Percentiles rank a stretch among this genome's conserved stretches.
Evolutionary conservation across 2,888 invertebrate species (phyloP).

Genomic region (Pheosia tremula): DNA sequence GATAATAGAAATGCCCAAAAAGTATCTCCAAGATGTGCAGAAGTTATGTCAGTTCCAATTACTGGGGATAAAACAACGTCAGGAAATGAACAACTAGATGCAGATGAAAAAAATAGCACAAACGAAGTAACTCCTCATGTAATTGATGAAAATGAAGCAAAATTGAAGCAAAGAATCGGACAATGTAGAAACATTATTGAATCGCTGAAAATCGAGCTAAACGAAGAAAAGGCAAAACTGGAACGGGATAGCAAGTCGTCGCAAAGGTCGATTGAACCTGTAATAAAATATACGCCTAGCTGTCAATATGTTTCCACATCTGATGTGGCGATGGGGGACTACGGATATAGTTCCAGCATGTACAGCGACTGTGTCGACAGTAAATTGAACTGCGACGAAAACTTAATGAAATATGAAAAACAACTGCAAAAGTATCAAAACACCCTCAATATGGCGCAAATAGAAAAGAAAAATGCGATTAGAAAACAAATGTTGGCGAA

Average conservation of each 20-base stretch:
- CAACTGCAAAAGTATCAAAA: conserved; percentile 75
- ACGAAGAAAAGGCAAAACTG: conserved; percentile 67
- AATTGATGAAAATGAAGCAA: conserved; percentile 63
- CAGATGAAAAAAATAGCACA: conserved; percentile 17
- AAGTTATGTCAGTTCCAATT: conserved; percentile 16
- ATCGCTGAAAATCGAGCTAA: conserved; percentile 68
- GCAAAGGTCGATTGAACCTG: conserved; percentile 19
- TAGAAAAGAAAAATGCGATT: conserved; percentile 76
- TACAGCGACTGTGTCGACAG: conserved; percentile 61
- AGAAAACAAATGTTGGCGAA: conserved; percentile 78
- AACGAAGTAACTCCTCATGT: conserved; percentile 47
- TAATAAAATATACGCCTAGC: conserved; percentile 17
- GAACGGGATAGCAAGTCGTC: conserved; percentile 50
- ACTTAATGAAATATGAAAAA: conserved; percentile 74
- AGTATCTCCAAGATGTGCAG: conserved; percentile 31
- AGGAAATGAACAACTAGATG: conserved; percentile 16
- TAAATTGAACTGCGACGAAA: conserved; percentile 68
- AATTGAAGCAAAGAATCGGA: conserved; percentile 68
- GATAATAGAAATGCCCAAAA: conserved; percentile 44
- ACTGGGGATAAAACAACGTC: conserved; percentile 22
- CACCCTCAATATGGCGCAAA: conserved; percentile 74
- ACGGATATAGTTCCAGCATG: conserved; percentile 35
- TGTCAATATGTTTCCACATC: conserved; percentile 33
- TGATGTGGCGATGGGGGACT: conserved; percentile 28
- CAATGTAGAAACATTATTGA: conserved; percentile 71